These are phyloP conservation scores for Actinostola sp. DNA, from an alignment of 92 coral and sea anemone species.

Conservation along the genomic window DNA sequence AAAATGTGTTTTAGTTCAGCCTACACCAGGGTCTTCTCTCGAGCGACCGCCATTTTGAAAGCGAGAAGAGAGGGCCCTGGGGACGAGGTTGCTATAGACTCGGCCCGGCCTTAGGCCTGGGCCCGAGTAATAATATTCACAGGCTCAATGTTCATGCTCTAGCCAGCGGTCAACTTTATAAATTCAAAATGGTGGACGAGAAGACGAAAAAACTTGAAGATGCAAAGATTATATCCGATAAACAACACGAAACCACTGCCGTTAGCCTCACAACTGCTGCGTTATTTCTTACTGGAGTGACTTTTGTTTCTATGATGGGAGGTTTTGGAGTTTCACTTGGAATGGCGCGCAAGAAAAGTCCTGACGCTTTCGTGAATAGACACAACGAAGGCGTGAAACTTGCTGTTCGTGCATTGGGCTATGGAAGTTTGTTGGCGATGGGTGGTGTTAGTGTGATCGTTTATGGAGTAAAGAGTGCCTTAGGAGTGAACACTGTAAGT, in stretches of 20 bases:
- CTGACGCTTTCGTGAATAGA: conserved; percentile 70
- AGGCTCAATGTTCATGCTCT: too few species aligned
- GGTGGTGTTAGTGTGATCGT: conserved; percentile 86
- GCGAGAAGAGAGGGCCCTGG: too few species aligned
- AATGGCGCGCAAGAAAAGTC: conserved; percentile 72
- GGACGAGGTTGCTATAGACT: too few species aligned
- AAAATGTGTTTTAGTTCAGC: too few species aligned
- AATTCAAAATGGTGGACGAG: conserved; percentile 64
- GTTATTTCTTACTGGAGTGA: conserved; percentile 79
- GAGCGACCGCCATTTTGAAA: too few species aligned
- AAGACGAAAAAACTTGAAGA: conserved; percentile 1
- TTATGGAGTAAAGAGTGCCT: conserved; percentile 77
- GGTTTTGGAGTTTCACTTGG: conserved; percentile 92
- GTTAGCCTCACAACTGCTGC: conserved; percentile 55
- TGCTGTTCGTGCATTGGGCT: conserved; percentile 83
- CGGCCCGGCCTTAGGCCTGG: too few species aligned
- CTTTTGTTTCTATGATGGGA: conserved; percentile 87
- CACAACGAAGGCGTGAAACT: conserved; percentile 87
- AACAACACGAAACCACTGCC: conserved; percentile 3
- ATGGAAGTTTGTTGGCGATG: conserved; percentile 84
- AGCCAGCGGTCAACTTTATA: conserved; percentile 14
- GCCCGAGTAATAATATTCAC: too few species aligned
- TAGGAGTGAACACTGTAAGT: conserved; percentile 81
- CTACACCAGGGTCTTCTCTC: too few species aligned
- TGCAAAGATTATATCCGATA: conserved; percentile 14